Evolutionary conservation across 2,888 invertebrate species (phyloP).

Genomic region (Dendrolimus houi): DNA sequence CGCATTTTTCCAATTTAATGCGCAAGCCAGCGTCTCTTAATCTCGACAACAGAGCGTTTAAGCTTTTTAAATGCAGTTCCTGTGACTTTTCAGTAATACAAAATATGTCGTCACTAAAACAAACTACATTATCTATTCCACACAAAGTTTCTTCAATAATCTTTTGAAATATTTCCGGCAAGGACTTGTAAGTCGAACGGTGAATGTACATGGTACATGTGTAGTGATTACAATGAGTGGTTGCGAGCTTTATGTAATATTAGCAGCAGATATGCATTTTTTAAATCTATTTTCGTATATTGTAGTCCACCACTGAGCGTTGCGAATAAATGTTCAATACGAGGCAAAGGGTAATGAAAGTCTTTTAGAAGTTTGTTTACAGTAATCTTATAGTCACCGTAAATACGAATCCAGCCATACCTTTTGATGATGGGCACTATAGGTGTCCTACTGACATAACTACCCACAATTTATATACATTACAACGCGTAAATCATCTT

Average conservation of each 20-base stretch:
- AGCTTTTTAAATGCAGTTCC: background rate
- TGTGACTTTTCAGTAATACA: constrained; percentile 1
- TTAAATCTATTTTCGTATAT: constrained; percentile 8
- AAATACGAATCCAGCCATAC: constrained; percentile 14
- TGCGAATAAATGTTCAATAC: constrained; percentile 19
- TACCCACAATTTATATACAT: constrained; percentile 8
- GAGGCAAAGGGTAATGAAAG: constrained; percentile 16
- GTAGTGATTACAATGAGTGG: constrained; percentile 8
- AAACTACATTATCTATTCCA: background rate
- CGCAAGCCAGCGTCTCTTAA: constrained; percentile 1
- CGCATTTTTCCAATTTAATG: constrained; percentile 3
- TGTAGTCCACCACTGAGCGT: constrained; percentile 12
- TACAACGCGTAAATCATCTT: background rate
- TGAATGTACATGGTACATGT: constrained; percentile 1
- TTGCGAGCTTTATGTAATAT: constrained; percentile 4
- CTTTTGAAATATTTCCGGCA: constrained; percentile 9
- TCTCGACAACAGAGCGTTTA: background rate
- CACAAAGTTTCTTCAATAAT: constrained; percentile 3
- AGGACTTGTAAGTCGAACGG: constrained; percentile 6
- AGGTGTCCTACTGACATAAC: constrained; percentile 18
- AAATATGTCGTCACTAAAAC: constrained; percentile 2
- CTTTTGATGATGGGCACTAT: constrained; percentile 19
- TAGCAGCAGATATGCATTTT: constrained; percentile 7
- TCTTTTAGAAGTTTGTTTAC: constrained; percentile 18
- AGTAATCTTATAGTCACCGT: constrained; percentile 18